Base-by-base conservation (phyloP, 2,888 invertebrate species). In the Corbicula japonica region DNA sequence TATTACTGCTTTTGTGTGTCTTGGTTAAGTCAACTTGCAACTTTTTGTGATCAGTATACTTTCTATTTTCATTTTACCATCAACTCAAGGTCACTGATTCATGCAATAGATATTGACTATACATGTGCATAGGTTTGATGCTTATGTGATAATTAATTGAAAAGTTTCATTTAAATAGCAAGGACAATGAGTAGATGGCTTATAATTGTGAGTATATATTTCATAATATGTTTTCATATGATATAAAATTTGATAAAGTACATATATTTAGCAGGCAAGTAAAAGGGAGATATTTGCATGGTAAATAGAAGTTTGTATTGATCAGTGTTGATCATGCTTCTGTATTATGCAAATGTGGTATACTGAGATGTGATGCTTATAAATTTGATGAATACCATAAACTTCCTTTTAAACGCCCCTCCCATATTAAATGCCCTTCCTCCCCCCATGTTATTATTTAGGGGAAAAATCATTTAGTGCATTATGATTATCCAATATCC, bases 51-150 rank as follows among this genome's bases (percentile, higher is more conserved):
- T 28, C 30, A 54, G 54, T 54, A 54, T 54, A 54, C 6, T 32
- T 2, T 18, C n/a, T 12, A 8, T 46, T 21, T 46, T 21, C 46
- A 4, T 23, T 23, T 15, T 30, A 30, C 32, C 4, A 6, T 12
- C n/a, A 6, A 32, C 30, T 54, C 54, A 54, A 54, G 54, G 54
- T 54, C 54, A 54, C 30, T 54, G 54, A 54, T 32, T 54, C 54
- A 54, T 54, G 32, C 54, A 21, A 26, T 30, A 12, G 21, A 5
- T 46, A 18, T 32, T 5, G 12, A 15, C 26, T 50, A 30, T 32
- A 28, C 54, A 21, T 5, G 28, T 5, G 3, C 12, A 23, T 18
- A 1, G 28, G 3, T 28, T 28, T 18, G 18, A 2, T 30, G n/a
- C 3, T 12, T 23, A 18, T 50, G 8, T 8, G 28, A 12, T 21